Evolutionary conservation across 2,888 invertebrate genomes (phyloP).

Genomic region (Cheilosia soror): DNA sequence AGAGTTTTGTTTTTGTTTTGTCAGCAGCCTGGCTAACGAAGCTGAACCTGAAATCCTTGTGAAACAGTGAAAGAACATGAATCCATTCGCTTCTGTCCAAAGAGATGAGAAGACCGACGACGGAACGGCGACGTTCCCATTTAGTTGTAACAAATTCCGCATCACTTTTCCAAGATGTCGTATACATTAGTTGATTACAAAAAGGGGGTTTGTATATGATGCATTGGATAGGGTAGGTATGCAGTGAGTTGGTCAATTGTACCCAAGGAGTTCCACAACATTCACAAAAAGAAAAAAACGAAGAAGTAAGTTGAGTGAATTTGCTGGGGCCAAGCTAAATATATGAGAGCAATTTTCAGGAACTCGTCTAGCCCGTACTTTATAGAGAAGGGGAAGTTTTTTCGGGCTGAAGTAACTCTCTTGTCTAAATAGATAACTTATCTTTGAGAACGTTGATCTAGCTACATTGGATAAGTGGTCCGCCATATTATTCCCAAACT

Average conservation of each 20-base stretch:
- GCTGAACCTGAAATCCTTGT: slow-evolving; percentile 64
- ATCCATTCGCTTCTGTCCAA: slow-evolving; percentile 28
- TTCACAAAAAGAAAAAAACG: too few relatives aligned
- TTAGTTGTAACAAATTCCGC: slow-evolving; percentile 49
- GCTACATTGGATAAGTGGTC: too few relatives aligned
- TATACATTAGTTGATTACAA: slow-evolving; percentile 14
- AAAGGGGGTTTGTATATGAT: not conserved
- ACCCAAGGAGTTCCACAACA: not conserved
- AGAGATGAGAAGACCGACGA: not conserved
- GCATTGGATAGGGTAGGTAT: slow-evolving; percentile 16
- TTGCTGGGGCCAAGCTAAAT: too few relatives aligned
- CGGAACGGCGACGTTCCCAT: slow-evolving; percentile 1
- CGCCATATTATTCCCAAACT: too few relatives aligned
- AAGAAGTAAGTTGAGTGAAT: too few relatives aligned
- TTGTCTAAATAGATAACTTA: too few relatives aligned
- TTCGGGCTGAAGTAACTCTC: too few relatives aligned
- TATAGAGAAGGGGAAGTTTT: too few relatives aligned
- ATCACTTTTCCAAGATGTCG: slow-evolving; percentile 34
- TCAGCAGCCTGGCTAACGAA: slow-evolving; percentile 21
- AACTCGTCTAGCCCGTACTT: too few relatives aligned
- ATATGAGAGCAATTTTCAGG: too few relatives aligned
- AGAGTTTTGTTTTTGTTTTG: slow-evolving; percentile 18
- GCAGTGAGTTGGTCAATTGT: not conserved
- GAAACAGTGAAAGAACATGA: slow-evolving; percentile 65
- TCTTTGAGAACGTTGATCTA: too few relatives aligned